Conservation (phyloP, 2,113 vertebrate species). For the Crotalus tigris region DNA sequence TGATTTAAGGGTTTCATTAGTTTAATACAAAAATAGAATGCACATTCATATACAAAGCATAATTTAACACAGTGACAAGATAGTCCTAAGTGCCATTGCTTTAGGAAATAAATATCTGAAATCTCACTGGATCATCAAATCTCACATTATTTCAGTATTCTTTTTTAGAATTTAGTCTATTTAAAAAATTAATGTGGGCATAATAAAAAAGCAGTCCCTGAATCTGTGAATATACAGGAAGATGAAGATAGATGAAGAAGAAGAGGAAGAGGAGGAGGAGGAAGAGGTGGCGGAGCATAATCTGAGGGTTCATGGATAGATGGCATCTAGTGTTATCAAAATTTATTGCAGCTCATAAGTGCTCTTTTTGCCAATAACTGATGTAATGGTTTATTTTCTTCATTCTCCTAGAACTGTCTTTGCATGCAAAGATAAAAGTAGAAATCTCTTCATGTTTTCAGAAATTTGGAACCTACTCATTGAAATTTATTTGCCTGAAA, state of each 20-base stretch:
- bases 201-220: not conserved
- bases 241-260: not conserved
- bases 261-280: not conserved
- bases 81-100: not conserved
- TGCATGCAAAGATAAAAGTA: not conserved
- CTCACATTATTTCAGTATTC: not conserved
- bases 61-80: not conserved
- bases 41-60: not conserved
- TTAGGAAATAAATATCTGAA: not conserved
- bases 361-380: not conserved
- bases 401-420: not conserved
- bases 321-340: not conserved
- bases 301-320: not conserved
- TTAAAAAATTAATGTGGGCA: not conserved
- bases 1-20: not conserved
- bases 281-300: not conserved
- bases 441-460: not conserved
- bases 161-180: not conserved
- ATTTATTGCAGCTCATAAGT: not conserved
- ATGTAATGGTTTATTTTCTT: not conserved
- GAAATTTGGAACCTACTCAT: not conserved
- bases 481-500: not conserved
- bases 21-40: not conserved
- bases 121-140: not conserved
- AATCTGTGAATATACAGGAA: not conserved